Evolutionary conservation across 2,888 invertebrate species (phyloP), one percentile per base, ranked within the genome.

Genomic region (Slavum lentiscoides): DNA sequence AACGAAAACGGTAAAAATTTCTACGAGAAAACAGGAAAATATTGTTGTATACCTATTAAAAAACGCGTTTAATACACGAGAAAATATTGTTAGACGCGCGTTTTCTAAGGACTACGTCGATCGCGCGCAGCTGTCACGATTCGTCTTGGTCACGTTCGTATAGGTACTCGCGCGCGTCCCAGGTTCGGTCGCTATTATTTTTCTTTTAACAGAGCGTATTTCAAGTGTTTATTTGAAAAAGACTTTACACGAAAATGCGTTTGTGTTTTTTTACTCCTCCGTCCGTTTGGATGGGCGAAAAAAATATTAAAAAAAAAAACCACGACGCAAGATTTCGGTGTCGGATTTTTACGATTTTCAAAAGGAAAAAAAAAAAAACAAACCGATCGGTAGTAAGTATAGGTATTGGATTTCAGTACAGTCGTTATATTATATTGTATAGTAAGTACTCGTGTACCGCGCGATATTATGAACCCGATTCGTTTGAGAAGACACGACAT

Each of bases 111-210:
- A 68, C n/a, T n/a, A n/a, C 75, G n/a, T 39, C 66, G 66, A 74
- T 62, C 55, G 74, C 53, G 55, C 53, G 55, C 39, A 19, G 43
- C 66, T 68, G 68, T 76, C 75, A 76, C 72, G 72, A 72, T 80
- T 72, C 53, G 80, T 72, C 55, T 58, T 58, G 80, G 58, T 39
- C 80, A 80, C 66, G 80, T 70, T 62, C 61, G 8, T 55, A 21
- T 49, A 67, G 9, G 19, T 30, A 30, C 4, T 30, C 15, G n/a
- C 43, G 15, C 49, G 23, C 21, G 39, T 66, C 17, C 64, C 55
- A 15, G 8, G 19, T 9, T 64, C 11, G 72, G 59, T 17, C 39
- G 39, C 39, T 15, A 21, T 39, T 55, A 53, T 53, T n/a, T 37
- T 43, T 59, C 37, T 75, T 77, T 69, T 69, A 53, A 39, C 21